Evolutionary conservation across 1,140 invertebrate species (phyloP), one percentile per base, ranked within the genome.

Genomic region (Rhynchophorus ferrugineus): DNA sequence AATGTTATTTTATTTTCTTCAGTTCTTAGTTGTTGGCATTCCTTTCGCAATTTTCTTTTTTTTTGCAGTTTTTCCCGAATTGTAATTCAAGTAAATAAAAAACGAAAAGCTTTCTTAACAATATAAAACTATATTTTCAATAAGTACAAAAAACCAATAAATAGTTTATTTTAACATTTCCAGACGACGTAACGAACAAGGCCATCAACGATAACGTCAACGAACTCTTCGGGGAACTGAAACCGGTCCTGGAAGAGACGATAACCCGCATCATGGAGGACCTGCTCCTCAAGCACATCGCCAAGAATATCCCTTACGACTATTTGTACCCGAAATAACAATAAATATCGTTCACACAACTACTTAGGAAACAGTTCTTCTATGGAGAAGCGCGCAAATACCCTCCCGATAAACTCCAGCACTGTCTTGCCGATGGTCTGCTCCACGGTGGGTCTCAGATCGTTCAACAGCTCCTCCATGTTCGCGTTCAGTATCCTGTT

Each of bases 301-400:
- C 51, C 16, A 34, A 41, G n/a, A 48, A 59, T 41, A 46, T 61
- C 16, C 59, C 59, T 11, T 59, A 44, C 36, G 56, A 53, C 21
- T 51, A 56, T 18, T 42, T 61, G 20, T 61, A 61, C 46, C 59
- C 59, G 5, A 13, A 6, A 19, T 38, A 38, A 38, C 13, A 38
- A 29, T 11, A 29, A 29, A 29, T 29, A 29, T 11, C 24, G 5
- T 29, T 29, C 11, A 14, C n/a, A 34, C 13, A 8, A 22, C 11
- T 48, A 55, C 36, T 55, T 55, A n/a, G 55, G 57, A 49, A 61
- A 57, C 7, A 61, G 57, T 55, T 61, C 60, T 20, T 61, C 60
- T 20, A 59, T 44, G 2, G 60, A 59, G 50, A 54, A 61, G 44
- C 45, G 39, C 9, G 37, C 37, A 37, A 61, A 61, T n/a, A 61